A percentile compares a stretch with the other conserved stretches of the same genome.
Evolutionary conservation across 2,888 invertebrate species (phyloP).

Genomic region (Eucera pruinosa): DNA sequence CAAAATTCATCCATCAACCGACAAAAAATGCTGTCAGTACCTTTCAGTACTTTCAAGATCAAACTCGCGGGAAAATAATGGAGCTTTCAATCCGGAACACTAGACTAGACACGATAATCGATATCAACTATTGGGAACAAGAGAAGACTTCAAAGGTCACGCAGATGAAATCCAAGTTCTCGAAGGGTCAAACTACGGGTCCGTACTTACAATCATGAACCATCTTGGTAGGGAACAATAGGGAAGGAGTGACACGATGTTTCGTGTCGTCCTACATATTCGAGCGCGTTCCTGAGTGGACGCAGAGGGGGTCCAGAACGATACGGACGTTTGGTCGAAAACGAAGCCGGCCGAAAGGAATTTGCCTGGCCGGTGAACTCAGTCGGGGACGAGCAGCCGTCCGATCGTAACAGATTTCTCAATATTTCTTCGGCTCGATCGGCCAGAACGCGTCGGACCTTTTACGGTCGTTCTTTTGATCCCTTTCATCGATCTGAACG

Average conservation of each 20-base stretch:
- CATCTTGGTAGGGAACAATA: constrained; percentile 68
- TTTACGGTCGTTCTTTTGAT: constrained; percentile 58
- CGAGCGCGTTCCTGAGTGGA: constrained; percentile 53
- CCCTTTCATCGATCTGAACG: constrained; percentile 60
- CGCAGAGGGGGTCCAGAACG: constrained; percentile 72
- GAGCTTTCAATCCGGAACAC: constrained; percentile 42
- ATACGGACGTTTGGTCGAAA: constrained; percentile 76
- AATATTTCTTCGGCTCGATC: constrained; percentile 71
- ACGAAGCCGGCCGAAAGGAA: constrained; percentile 61
- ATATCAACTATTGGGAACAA: constrained; percentile 51
- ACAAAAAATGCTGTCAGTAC: constrained; percentile 33
- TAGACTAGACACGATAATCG: constrained; percentile 54
- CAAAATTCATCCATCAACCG: constrained; percentile 6
- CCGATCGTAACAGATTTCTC: constrained; percentile 73
- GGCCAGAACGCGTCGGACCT: constrained; percentile 44
- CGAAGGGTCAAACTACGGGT: constrained; percentile 40
- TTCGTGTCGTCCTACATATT: constrained; percentile 71
- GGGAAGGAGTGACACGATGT: constrained; percentile 69
- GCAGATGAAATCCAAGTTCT: constrained; percentile 45
- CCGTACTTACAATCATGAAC: constrained; percentile 63
- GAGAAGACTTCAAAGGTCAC: constrained; percentile 35
- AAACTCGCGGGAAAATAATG: constrained; percentile 49
- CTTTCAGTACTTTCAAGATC: constrained; percentile 23
- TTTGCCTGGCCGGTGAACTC: constrained; percentile 45
- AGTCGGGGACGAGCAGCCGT: constrained; percentile 22